Evolutionary conservation across 2,888 invertebrate genomes (phyloP).

Genomic region (Polydrusus cervinus): DNA sequence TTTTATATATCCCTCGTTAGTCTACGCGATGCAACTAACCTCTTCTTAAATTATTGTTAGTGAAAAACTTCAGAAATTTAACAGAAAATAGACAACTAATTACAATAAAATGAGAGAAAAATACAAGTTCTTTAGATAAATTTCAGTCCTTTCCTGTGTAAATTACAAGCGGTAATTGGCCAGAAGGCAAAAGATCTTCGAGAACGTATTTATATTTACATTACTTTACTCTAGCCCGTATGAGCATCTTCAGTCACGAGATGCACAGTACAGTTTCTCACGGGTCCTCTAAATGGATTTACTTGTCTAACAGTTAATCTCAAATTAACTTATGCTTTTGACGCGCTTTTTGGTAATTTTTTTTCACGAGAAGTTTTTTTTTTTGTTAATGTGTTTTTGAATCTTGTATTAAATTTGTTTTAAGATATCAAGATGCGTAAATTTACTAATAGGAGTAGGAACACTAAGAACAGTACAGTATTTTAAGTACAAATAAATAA

Average conservation of each 20-base stretch:
- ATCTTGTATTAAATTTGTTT: not conserved
- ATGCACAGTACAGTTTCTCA: constrained; percentile 48
- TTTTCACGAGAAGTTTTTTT: constrained; percentile 9
- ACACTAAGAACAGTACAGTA: no score
- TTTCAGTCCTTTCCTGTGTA: constrained; percentile 19
- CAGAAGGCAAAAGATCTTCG: constrained; percentile 49
- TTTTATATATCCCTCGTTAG: no score
- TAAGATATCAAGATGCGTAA: not conserved
- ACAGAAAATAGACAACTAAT: no score
- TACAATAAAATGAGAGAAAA: no score
- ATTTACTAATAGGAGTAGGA: no score
- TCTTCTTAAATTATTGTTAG: no score
- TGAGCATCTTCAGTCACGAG: constrained; percentile 46
- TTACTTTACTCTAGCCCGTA: constrained; percentile 47
- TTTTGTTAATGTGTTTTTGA: not conserved
- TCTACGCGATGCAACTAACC: no score
- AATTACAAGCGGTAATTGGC: constrained; percentile 45
- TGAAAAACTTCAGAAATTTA: no score
- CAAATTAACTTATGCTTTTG: constrained; percentile 35
- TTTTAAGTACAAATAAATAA: no score
- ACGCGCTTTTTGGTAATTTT: constrained; percentile 10
- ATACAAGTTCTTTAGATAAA: not conserved
- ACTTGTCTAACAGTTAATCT: constrained; percentile 51
- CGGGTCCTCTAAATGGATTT: constrained; percentile 49
- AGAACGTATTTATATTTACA: constrained; percentile 52